Percentiles rank a stretch among this genome's conserved stretches.
Evolutionary conservation across 2,888 invertebrate genomes (phyloP).

Genomic region (Apamea sordens): DNA sequence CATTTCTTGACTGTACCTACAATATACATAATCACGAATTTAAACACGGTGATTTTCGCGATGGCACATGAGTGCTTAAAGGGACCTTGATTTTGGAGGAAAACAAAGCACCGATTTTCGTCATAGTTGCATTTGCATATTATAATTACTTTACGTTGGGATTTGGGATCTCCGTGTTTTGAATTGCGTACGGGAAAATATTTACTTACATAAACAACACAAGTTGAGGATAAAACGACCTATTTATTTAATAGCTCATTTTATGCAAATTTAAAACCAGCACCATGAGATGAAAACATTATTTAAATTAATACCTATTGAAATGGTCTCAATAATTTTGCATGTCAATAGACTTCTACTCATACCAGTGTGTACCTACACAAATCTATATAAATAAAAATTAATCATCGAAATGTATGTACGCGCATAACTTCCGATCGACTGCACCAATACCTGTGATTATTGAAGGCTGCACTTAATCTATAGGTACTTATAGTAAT

Average conservation of each 20-base stretch:
- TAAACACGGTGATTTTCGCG: background rate
- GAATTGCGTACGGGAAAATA: slow-evolving; percentile 25
- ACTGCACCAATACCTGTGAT: no score
- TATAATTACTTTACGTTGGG: background rate
- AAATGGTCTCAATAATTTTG: background rate
- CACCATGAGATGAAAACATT: background rate
- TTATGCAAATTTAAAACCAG: slow-evolving; percentile 8
- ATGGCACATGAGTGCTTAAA: background rate
- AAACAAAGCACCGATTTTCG: background rate
- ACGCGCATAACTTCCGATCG: no score
- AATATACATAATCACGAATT: background rate
- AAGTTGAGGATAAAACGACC: slow-evolving; percentile 31
- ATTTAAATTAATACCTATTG: background rate
- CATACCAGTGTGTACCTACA: background rate
- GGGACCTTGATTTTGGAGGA: background rate
- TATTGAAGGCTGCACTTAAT: no score
- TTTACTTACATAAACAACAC: background rate
- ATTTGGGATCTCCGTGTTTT: slow-evolving; percentile 22
- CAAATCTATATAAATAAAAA: background rate
- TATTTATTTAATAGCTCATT: slow-evolving; percentile 14
- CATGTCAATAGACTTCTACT: background rate
- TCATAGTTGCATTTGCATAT: background rate
- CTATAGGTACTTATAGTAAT: no score
- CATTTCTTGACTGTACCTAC: background rate
- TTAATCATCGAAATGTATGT: no score